phyloP scores from a whole-genome alignment of 2,113 vertebrate genomes.

The Vimba vimba region DNA sequence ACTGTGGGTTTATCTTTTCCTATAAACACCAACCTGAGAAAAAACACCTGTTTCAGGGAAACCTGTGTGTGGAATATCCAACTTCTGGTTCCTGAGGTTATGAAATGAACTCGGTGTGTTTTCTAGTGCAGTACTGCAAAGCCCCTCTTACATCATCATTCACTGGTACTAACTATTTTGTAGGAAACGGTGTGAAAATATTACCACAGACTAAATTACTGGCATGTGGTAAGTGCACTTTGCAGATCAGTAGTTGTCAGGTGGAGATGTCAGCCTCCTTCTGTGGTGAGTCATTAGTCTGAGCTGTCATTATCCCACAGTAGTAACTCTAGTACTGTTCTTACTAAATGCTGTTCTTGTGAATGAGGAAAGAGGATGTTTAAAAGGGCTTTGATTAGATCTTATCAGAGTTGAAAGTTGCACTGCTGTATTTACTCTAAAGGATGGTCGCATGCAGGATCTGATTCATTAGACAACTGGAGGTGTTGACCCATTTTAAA shows the following conservation, averaged over 20 bases:
- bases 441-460: neutral
- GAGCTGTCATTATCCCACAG: neutral
- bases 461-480: conserved; percentile 29
- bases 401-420: neutral
- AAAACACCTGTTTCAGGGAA: conserved; percentile 29
- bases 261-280: neutral
- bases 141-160: conserved; percentile 31
- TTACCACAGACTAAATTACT: conserved; percentile 19
- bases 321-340: neutral
- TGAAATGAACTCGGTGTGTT: conserved; percentile 18
- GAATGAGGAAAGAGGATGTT: neutral
- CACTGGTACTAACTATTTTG: neutral
- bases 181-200: neutral
- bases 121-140: neutral
- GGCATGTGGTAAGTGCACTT: neutral
- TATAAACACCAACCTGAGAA: conserved; percentile 16
- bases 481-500: conserved; percentile 47
- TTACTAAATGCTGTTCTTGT: neutral
- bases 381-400: conserved; percentile 21
- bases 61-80: conserved; percentile 22
- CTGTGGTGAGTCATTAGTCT: neutral
- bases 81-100: conserved; percentile 14
- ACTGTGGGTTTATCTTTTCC: neutral
- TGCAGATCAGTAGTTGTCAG: conserved; percentile 2
- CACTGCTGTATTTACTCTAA: neutral